Percentiles rank a stretch among this genome's conserved stretches.
Evolutionary conservation across 2,888 invertebrate genomes (phyloP).

Genomic region (Caenorhabditis sp.): DNA sequence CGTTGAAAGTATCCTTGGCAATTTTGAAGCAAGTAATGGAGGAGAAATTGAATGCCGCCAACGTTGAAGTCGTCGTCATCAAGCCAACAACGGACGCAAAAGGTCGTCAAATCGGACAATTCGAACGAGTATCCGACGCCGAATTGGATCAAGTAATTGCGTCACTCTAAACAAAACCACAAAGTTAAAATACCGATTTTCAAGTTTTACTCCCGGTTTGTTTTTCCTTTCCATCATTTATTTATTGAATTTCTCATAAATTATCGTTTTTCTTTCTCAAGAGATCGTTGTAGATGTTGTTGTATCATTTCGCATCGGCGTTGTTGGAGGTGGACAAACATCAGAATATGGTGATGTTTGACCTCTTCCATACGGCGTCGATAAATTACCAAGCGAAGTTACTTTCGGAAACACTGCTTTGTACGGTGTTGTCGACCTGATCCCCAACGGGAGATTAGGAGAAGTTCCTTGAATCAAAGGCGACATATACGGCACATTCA

Average conservation of each 20-base stretch:
- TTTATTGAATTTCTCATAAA: constrained; percentile 5
- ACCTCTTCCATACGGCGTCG: neutral
- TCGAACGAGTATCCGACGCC: constrained; percentile 49
- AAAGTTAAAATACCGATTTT: neutral
- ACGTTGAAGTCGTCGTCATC: constrained; percentile 82
- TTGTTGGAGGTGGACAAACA: neutral
- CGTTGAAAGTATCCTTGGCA: constrained; percentile 86
- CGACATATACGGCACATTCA: neutral
- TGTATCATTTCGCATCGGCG: constrained; percentile 3
- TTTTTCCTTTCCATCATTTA: neutral
- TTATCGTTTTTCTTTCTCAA: neutral
- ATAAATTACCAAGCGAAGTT: neutral
- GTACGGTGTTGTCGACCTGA: neutral
- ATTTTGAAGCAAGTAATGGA: constrained; percentile 99
- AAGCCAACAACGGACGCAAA: constrained; percentile 61
- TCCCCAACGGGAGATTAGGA: neutral
- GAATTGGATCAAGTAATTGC: constrained; percentile 51
- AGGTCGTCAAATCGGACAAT: constrained; percentile 56
- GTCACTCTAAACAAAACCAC: constrained; percentile 33
- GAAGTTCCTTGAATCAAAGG: neutral
- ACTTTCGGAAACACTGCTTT: neutral
- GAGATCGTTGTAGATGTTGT: neutral
- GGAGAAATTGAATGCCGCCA: constrained; percentile 93
- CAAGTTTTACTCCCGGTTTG: neutral
- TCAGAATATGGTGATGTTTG: constrained; percentile 1